Evolutionary conservation across 2,888 invertebrate species (phyloP), one percentile per base, ranked within the genome.

Genomic region (Pecten maximus): DNA sequence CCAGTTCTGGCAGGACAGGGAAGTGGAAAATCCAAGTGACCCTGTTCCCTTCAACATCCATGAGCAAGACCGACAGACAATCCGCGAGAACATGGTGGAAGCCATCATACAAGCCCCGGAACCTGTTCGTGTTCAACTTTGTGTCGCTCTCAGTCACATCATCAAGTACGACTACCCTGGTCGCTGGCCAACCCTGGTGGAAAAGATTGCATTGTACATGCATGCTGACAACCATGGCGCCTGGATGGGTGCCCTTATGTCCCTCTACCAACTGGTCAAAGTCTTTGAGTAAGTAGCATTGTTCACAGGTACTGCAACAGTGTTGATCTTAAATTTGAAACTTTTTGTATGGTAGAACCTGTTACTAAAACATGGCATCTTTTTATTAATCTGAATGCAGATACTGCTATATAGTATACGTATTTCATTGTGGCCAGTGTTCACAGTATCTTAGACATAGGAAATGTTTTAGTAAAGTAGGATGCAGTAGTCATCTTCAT

Each of bases 91-190:
- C 91, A 98, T 99, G 95, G 98, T 99, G n/a, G 99, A 99, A 97
- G 99, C 99, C 87, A 98, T 99, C 90, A 98, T 99, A 4, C 98
- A 98, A 96, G 98, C 99, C 86, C 99, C 99, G 12, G 99, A 99
- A 93, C 97, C 99, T 91, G 98, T 99, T 94, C 98, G 99, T 96
- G 97, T 98, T 87, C 99, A 99, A 96, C 97, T 99, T 89, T 98
- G 98, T 95, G 98, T 99, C n/a, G 98, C 98, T 96, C 98, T 99
- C 35, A 98, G 98, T 97, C 98, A 98, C 92, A 99, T 99, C 93
- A 98, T 99, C 88, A 99, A 99, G 97, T 98, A 98, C 96, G 99
- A 99, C 97, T 99, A 99, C 96, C 99, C 99, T 6, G 98, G 98
- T 88, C 97, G 98, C 94, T 99, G 99, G 99, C 98, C 99, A 0